These are phyloP conservation scores for Balaeniceps rex DNA, from an alignment of 2,113 vertebrate genomes.

Conservation along the genomic window DNA sequence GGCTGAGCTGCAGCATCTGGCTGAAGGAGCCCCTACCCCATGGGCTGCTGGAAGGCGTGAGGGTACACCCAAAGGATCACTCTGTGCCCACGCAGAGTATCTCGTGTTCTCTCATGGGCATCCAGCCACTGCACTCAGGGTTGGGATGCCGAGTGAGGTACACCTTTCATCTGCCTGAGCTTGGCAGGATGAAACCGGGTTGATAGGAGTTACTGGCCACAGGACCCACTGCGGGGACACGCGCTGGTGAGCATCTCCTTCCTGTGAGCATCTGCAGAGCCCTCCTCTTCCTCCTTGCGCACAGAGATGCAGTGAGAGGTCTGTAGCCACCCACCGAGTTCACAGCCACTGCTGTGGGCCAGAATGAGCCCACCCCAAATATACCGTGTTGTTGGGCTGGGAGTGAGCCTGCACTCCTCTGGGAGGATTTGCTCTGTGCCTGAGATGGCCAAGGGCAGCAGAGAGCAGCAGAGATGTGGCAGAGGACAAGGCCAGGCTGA, in stretches of 20 bases:
- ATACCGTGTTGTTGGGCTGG: neutral
- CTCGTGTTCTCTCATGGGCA: neutral
- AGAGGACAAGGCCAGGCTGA: neutral
- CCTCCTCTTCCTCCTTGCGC: neutral
- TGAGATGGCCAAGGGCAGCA: neutral
- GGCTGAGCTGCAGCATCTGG: neutral
- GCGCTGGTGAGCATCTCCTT: neutral
- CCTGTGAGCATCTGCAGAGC: accelerated
- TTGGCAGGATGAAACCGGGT: neutral
- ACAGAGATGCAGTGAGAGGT: neutral
- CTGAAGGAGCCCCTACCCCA: neutral
- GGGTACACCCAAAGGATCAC: neutral
- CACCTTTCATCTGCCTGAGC: neutral
- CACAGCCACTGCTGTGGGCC: neutral
- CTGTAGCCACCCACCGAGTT: neutral
- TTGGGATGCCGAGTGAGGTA: neutral
- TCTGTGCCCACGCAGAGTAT: accelerated
- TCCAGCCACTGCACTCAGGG: neutral
- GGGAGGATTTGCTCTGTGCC: neutral
- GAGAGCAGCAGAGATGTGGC: neutral
- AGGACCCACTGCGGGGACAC: neutral
- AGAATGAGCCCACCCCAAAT: neutral
- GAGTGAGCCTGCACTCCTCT: neutral
- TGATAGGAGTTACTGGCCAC: neutral
- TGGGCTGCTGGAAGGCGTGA: neutral